Conservation (phyloP, 2,888 invertebrate genomes). For the Agrotis segetum region DNA sequence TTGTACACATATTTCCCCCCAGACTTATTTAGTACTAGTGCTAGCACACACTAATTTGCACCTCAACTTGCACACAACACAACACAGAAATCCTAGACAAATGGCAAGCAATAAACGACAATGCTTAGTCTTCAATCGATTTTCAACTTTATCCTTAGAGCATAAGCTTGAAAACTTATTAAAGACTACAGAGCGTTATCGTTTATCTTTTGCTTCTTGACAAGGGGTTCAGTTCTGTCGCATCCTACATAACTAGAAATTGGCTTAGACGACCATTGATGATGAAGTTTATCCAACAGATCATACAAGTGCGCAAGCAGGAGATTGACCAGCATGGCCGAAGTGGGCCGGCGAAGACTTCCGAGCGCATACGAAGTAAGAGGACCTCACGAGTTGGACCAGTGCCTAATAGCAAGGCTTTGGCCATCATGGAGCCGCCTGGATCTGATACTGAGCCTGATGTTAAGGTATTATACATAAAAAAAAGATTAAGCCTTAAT, state of each 20-base stretch:
- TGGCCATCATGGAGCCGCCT: conserved; percentile 92
- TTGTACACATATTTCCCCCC: too few species aligned
- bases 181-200: too few species aligned
- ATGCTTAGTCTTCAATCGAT: too few species aligned
- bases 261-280: conserved; percentile 54
- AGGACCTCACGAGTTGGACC: conserved; percentile 85
- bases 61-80: too few species aligned
- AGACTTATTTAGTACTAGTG: too few species aligned
- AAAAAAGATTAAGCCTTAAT: not conserved
- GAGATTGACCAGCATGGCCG: conserved; percentile 94
- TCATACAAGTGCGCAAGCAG: conserved; percentile 92
- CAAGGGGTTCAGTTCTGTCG: conserved; percentile 7
- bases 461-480: conserved; percentile 78
- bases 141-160: too few species aligned
- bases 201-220: too few species aligned
- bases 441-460: conserved; percentile 91
- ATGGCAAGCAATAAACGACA: too few species aligned
- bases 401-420: conserved; percentile 81
- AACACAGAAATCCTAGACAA: too few species aligned
- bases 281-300: conserved; percentile 73
- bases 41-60: too few species aligned
- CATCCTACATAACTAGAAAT: conserved; percentile 28
- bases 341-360: conserved; percentile 91
- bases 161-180: too few species aligned
- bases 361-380: conserved; percentile 93